A percentile compares a stretch with the other conserved stretches of the same genome.
Evolutionary conservation across 1,140 invertebrate genomes (phyloP).

Genomic region (Tetramorium parvispinum): DNA sequence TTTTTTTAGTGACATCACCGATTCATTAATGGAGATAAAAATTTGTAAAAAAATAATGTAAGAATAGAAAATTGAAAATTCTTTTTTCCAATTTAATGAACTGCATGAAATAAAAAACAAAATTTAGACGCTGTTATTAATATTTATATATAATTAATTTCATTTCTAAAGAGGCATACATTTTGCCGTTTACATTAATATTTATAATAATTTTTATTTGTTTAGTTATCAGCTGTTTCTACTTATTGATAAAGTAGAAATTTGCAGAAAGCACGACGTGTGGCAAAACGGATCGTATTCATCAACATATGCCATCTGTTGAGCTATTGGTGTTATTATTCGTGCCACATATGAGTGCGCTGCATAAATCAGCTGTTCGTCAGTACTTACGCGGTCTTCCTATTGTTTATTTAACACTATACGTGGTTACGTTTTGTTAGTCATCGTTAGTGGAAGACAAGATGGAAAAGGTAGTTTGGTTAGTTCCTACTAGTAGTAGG

Average conservation of each 20-base stretch:
- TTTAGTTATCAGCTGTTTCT: background rate
- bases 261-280: no score
- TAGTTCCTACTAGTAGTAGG: no score
- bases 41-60: background rate
- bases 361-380: background rate
- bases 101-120: background rate
- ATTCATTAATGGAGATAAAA: background rate
- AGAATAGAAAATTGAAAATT: background rate
- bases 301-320: constrained; percentile 12
- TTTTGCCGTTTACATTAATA: background rate
- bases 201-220: background rate
- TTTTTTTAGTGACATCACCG: background rate
- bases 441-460: background rate
- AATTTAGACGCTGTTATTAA: background rate
- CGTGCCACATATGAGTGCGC: background rate
- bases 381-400: background rate
- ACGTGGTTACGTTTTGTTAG: background rate
- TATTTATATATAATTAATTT: no score
- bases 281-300: background rate
- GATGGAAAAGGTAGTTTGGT: constrained; percentile 32
- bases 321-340: background rate
- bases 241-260: constrained; percentile 7
- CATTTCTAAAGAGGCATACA: background rate
- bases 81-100: background rate
- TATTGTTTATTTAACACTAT: background rate